Base-by-base conservation (phyloP, 2,888 invertebrate species). In the Oxytorus armatus region DNA sequence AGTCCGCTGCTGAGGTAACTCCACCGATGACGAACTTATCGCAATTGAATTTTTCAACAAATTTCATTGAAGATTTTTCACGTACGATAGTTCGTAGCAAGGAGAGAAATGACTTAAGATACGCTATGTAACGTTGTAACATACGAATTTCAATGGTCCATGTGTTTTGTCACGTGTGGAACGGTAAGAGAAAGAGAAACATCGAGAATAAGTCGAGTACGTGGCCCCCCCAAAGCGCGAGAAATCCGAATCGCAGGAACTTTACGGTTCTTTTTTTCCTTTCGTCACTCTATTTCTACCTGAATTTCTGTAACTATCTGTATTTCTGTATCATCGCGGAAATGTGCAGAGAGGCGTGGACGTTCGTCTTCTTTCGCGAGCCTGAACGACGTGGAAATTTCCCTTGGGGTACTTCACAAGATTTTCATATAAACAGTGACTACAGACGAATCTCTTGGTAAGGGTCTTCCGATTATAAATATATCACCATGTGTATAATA, bases 141-240 rank as follows among this genome's bases (percentile, higher is more conserved):
- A 66, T 66, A 77, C 72, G 66, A 59, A 57, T 77, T 49, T 39
- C 65, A 42, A 77, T 57, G 44, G 44, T 25, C 44, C n/a, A 16
- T 47, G 16, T 21, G 59, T 59, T 23, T 23, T 23, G 59, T 42
- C 14, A 4, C 49, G 3, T n/a, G 1, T 29, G 0, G 8, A 59
- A 59, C 16, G 16, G 49, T 16, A 29, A 65, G 39, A 57, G 11
- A 57, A 16, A 65, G 51, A 70, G 18, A 70, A 33, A 63, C 44
- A 36, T 25, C 25, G 33, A 39, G 36, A 55, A 23, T 42, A 4
- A 57, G 18, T 18, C 3, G 1, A 51, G 53, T 42, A 66, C 59
- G 69, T 73, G 76, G 70, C 76, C 49, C 18, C n/a, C n/a, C 36
- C 36, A 36, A 49, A 65, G 23, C 25, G 42, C 29, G 14, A 49